These are phyloP conservation scores for Cricetomys ansorgei DNA, from an alignment of 2,113 vertebrate species.

Conservation along the genomic window DNA sequence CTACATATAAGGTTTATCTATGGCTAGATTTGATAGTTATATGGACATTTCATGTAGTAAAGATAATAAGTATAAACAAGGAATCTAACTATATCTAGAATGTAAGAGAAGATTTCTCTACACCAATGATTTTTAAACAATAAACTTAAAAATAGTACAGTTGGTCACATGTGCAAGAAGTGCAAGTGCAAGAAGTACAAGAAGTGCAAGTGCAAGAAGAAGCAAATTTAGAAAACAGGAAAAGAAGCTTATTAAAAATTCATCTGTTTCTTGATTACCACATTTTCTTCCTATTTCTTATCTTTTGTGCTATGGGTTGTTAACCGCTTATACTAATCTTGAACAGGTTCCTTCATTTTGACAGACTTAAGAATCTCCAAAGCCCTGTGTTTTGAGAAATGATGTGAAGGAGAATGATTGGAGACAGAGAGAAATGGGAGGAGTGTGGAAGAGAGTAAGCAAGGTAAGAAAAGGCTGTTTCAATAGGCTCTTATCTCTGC, in stretches of 20 bases:
- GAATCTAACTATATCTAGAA: neutral
- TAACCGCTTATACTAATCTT: slow-evolving; percentile 14
- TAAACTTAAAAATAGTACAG: neutral
- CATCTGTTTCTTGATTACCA: neutral
- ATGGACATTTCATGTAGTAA: neutral
- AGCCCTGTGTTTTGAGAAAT: neutral
- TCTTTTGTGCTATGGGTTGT: neutral
- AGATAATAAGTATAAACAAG: neutral
- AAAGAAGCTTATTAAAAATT: neutral
- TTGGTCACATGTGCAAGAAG: neutral
- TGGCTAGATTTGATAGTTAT: neutral
- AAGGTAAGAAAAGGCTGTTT: neutral
- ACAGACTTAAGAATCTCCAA: neutral
- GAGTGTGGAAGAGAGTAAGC: neutral
- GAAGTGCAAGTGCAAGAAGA: neutral
- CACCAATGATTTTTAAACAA: neutral
- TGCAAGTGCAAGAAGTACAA: neutral
- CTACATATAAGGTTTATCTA: neutral
- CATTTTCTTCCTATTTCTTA: neutral
- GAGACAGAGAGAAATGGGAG: too few relatives aligned
- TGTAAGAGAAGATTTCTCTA: neutral
- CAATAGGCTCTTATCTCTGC: neutral
- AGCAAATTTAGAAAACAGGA: neutral
- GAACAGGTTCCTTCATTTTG: slow-evolving; percentile 10
- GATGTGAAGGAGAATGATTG: neutral